phyloP scores from a whole-genome alignment of 2,888 invertebrate species.

The Suillia variegata region DNA sequence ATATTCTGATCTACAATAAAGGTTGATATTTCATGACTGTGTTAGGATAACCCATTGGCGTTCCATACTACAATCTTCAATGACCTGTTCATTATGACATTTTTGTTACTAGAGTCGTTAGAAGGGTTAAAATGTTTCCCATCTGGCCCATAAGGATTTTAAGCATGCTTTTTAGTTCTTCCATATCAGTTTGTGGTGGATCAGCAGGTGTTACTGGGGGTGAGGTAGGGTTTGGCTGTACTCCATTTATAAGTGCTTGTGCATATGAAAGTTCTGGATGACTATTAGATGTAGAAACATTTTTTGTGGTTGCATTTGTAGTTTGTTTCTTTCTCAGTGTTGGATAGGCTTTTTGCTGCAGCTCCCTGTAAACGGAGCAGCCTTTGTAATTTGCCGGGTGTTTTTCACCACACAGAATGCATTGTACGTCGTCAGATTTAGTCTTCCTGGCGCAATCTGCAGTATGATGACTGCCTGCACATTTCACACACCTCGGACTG shows the following conservation, averaged over 20 bases:
- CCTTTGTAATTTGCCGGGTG: conserved; percentile 8
- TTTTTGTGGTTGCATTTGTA: too few species aligned
- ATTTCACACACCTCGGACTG: background rate
- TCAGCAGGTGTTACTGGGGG: too few species aligned
- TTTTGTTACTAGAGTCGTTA: too few species aligned
- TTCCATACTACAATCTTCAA: too few species aligned
- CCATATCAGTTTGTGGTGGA: too few species aligned
- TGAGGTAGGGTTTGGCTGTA: too few species aligned
- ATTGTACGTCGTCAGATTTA: background rate
- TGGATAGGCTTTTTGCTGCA: background rate
- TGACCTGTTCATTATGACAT: too few species aligned
- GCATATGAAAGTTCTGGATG: background rate
- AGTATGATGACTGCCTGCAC: background rate
- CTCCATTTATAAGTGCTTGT: too few species aligned
- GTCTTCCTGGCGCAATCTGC: background rate
- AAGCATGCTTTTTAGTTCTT: too few species aligned
- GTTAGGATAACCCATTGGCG: conserved; percentile 15
- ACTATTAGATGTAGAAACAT: too few species aligned
- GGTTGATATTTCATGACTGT: conserved; percentile 5
- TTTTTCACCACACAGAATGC: conserved; percentile 6
- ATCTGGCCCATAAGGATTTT: too few species aligned
- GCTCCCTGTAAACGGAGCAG: background rate
- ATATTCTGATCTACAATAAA: conserved; percentile 7
- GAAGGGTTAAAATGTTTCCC: too few species aligned
- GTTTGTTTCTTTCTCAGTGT: background rate